Evolutionary conservation across 1,140 invertebrate species (phyloP).

Genomic region (Myzus persicae): DNA sequence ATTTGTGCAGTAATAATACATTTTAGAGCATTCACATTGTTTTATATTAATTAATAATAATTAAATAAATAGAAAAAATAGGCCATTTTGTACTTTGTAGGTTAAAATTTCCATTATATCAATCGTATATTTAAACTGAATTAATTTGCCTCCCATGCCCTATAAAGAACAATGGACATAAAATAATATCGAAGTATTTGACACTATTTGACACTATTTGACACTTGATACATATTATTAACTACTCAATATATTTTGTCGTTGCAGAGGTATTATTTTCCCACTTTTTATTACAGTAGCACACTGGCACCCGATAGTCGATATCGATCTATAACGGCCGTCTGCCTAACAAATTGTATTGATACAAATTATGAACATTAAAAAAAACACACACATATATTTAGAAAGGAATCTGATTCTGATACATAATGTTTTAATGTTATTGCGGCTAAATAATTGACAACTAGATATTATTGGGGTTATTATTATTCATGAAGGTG

Average conservation of each 20-base stretch:
- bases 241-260: not conserved
- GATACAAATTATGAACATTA: not conserved
- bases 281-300: not conserved
- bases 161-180: constrained; percentile 6
- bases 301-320: not conserved
- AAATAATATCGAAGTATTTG: not conserved
- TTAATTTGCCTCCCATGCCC: not conserved
- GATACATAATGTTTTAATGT: no score
- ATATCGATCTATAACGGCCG: not conserved
- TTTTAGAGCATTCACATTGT: not conserved
- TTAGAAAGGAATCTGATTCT: no score
- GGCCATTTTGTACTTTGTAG: not conserved
- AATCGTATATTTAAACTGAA: not conserved
- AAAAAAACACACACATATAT: not conserved
- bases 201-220: not conserved
- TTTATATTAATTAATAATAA: not conserved
- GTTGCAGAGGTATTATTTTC: not conserved
- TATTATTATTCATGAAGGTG: not conserved
- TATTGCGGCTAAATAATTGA: no score
- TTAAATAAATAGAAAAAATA: not conserved
- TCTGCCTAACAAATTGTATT: not conserved
- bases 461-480: not conserved
- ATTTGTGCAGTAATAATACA: not conserved
- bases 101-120: not conserved
- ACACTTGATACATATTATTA: not conserved